Evolutionary conservation across 2,888 invertebrate genomes (phyloP).

Genomic region (Polymixis lichenea): DNA sequence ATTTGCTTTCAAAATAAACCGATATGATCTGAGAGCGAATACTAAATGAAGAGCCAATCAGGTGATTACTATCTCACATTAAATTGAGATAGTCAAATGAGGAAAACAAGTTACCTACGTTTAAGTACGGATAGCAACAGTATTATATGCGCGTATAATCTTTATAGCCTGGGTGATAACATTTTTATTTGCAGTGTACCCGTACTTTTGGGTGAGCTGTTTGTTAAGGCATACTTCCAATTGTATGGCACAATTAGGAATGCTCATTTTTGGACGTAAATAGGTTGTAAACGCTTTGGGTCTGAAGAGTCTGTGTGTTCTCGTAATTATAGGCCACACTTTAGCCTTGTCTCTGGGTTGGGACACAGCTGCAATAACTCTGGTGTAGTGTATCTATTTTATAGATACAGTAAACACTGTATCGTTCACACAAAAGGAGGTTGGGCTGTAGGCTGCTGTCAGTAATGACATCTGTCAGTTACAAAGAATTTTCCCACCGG

Average conservation of each 20-base stretch:
- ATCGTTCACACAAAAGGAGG: too few relatives aligned
- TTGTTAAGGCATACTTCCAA: not conserved
- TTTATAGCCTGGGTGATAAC: conserved; percentile 34
- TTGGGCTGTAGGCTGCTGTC: too few relatives aligned
- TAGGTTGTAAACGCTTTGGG: too few relatives aligned
- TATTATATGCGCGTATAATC: conserved; percentile 16
- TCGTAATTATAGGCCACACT: not conserved
- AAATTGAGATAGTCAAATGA: conserved; percentile 59
- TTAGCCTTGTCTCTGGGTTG: not conserved
- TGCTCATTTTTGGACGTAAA: too few relatives aligned
- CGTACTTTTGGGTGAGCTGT: conserved; percentile 11
- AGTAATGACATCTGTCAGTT: too few relatives aligned
- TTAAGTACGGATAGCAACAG: conserved; percentile 39
- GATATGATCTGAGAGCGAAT: conserved; percentile 57
- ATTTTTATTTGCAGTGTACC: conserved; percentile 39
- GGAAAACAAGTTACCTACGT: conserved; percentile 38
- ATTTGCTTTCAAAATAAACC: conserved; percentile 61
- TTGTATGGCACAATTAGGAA: too few relatives aligned
- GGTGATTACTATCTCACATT: conserved; percentile 59
- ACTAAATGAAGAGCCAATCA: conserved; percentile 56
- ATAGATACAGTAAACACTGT: too few relatives aligned
- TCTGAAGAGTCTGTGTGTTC: not conserved
- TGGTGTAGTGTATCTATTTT: too few relatives aligned
- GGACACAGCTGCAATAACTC: too few relatives aligned
- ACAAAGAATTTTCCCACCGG: too few relatives aligned